Conservation (phyloP, 2,888 invertebrate species). For the Ennomos fuscantarius region DNA sequence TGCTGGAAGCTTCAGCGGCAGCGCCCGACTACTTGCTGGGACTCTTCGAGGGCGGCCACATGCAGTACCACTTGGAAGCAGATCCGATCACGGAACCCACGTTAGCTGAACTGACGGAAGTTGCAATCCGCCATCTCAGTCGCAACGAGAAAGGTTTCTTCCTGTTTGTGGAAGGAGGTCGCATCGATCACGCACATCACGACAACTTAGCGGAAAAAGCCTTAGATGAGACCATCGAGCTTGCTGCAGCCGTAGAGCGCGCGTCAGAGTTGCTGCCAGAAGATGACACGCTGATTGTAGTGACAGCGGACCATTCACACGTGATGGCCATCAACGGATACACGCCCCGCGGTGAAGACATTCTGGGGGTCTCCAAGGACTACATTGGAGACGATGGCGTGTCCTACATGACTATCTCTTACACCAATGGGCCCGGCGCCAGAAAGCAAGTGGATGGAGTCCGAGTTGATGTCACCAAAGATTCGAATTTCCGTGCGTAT, state of each 20-base stretch:
- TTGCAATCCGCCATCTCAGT: conserved; percentile 88
- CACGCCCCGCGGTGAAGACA: conserved; percentile 74
- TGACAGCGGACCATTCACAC: conserved; percentile 91
- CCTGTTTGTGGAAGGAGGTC: conserved; percentile 88
- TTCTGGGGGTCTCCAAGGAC: conserved; percentile 67
- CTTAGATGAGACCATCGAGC: conserved; percentile 88
- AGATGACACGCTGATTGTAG: conserved; percentile 89
- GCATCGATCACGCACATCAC: conserved; percentile 88
- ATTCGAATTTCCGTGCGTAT: conserved; percentile 59
- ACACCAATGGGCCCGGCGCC: conserved; percentile 83
- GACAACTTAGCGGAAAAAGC: conserved; percentile 82
- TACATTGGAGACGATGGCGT: conserved; percentile 71
- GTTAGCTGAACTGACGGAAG: conserved; percentile 73
- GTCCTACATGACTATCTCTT: conserved; percentile 85
- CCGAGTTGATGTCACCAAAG: conserved; percentile 68
- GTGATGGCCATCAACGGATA: conserved; percentile 90
- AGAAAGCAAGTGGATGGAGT: conserved; percentile 85
- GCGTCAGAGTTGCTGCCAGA: conserved; percentile 72
- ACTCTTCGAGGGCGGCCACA: conserved; percentile 85
- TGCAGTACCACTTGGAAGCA: conserved; percentile 88
- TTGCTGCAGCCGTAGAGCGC: conserved; percentile 83
- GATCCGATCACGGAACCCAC: conserved; percentile 87
- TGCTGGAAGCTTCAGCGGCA: conserved; percentile 58
- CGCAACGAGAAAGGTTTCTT: conserved; percentile 89
- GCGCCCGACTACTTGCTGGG: conserved; percentile 87